Evolutionary conservation across 1,140 invertebrate genomes (phyloP).

Genomic region (Trialeurodes vaporariorum): DNA sequence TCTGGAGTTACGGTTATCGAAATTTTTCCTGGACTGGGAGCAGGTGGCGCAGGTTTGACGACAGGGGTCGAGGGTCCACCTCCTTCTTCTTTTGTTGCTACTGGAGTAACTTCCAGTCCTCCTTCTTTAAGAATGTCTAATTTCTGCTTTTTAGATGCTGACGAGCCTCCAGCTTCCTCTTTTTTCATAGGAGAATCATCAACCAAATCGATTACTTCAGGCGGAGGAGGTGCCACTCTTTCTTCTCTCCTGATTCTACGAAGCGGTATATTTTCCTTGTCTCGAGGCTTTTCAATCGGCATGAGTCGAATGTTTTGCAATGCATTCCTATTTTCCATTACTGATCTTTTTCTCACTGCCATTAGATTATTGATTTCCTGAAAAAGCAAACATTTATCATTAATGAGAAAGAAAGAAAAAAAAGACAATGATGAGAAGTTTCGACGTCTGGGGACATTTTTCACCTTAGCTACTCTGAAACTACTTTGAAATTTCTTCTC

Average conservation of each 20-base stretch:
- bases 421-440: too few species aligned
- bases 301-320: background rate
- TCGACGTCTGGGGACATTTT: too few species aligned
- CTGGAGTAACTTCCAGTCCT: constrained; percentile 54
- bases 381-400: too few species aligned
- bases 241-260: background rate
- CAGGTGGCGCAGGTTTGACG: constrained; percentile 17
- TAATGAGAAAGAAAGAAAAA: too few species aligned
- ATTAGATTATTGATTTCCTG: too few species aligned
- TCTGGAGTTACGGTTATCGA: constrained; percentile 43
- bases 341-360: background rate
- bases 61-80: constrained; percentile 18
- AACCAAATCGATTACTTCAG: constrained; percentile 23
- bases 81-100: constrained; percentile 32
- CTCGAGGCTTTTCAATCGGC: background rate
- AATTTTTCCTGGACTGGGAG: constrained; percentile 26
- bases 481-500: too few species aligned
- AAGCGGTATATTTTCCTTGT: background rate
- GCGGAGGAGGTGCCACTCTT: constrained; percentile 2
- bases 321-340: background rate
- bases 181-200: constrained; percentile 25
- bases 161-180: constrained; percentile 21
- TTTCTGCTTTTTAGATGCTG: constrained; percentile 36
- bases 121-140: constrained; percentile 58
- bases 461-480: too few species aligned